These are phyloP conservation scores for Uloborus diversus DNA, from an alignment of 1,140 invertebrate species.

Conservation along the genomic window DNA sequence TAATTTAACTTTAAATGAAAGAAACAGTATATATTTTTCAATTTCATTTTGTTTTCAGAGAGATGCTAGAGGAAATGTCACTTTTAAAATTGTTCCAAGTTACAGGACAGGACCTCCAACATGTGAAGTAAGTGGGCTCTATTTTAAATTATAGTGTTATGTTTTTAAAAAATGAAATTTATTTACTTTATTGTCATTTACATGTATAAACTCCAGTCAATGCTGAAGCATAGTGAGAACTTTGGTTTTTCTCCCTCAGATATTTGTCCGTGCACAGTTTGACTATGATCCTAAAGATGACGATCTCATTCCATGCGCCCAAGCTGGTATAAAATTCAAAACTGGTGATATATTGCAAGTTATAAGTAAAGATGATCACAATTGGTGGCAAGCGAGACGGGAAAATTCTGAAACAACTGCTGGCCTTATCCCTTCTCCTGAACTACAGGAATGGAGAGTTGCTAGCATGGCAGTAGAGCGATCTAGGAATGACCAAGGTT, in stretches of 20 bases:
- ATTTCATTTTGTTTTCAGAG: slow-evolving; percentile 76
- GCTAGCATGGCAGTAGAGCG: slow-evolving; percentile 83
- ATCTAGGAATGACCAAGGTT: slow-evolving; percentile 54
- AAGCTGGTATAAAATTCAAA: slow-evolving; percentile 96
- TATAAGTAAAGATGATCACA: slow-evolving; percentile 98
- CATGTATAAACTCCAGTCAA: too few species aligned
- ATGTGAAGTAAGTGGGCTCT: slow-evolving; percentile 43
- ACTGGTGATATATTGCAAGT: slow-evolving; percentile 96
- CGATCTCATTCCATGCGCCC: slow-evolving; percentile 97
- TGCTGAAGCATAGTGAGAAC: too few species aligned
- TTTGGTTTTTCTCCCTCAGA: slow-evolving; percentile 19
- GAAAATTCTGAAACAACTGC: slow-evolving; percentile 87
- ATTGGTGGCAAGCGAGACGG: slow-evolving; percentile 98
- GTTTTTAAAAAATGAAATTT: too few species aligned
- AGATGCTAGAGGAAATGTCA: slow-evolving; percentile 96
- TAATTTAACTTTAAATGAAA: not conserved
- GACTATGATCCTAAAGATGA: slow-evolving; percentile 98
- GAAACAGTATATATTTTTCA: too few species aligned
- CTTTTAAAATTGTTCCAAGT: slow-evolving; percentile 98
- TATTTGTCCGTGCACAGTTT: slow-evolving; percentile 82
- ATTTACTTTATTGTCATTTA: too few species aligned
- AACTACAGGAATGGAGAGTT: slow-evolving; percentile 97
- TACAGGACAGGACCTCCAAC: slow-evolving; percentile 64
- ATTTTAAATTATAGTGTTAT: not conserved
- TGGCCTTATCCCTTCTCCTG: slow-evolving; percentile 97